A percentile compares a stretch with the other conserved stretches of the same genome.
Conservation (phyloP, 2,797 vertebrate species). For the Cossypha polioptera region DNA sequence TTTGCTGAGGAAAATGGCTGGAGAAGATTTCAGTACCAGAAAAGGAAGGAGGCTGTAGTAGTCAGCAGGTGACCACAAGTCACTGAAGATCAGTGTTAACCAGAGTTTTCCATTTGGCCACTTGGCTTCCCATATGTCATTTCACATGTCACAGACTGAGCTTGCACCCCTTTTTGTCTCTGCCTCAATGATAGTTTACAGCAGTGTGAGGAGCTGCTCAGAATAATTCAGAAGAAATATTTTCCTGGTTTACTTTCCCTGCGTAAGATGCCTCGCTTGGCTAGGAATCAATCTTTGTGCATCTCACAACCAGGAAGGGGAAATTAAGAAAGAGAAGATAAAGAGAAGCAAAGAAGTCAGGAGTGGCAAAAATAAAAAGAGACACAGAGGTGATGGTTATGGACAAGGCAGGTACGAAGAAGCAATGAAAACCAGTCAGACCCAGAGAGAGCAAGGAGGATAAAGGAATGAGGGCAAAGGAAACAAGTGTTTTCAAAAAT, state of each 20-base stretch:
- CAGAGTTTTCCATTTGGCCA: background rate
- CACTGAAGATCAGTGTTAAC: background rate
- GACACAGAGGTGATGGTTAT: background rate
- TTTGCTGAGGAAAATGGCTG: background rate
- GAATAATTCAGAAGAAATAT: background rate
- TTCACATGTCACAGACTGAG: background rate
- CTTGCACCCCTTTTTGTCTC: background rate
- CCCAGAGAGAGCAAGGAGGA: background rate
- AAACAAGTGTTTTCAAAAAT: background rate
- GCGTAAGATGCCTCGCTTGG: background rate
- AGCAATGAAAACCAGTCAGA: background rate
- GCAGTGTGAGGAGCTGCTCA: background rate
- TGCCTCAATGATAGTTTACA: background rate
- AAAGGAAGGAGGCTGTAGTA: background rate
- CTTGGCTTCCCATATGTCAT: background rate
- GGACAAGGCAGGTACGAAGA: background rate
- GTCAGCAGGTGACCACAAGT: background rate
- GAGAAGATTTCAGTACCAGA: background rate
- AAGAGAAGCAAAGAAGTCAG: background rate
- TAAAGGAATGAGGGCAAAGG: background rate
- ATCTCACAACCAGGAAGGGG: background rate
- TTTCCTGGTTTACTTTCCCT: background rate
- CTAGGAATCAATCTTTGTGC: background rate
- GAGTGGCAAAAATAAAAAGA: background rate
- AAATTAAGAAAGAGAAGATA: background rate